phyloP scores from a whole-genome alignment of 2,797 vertebrate species.

The Pipistrellus pygmaeus region DNA sequence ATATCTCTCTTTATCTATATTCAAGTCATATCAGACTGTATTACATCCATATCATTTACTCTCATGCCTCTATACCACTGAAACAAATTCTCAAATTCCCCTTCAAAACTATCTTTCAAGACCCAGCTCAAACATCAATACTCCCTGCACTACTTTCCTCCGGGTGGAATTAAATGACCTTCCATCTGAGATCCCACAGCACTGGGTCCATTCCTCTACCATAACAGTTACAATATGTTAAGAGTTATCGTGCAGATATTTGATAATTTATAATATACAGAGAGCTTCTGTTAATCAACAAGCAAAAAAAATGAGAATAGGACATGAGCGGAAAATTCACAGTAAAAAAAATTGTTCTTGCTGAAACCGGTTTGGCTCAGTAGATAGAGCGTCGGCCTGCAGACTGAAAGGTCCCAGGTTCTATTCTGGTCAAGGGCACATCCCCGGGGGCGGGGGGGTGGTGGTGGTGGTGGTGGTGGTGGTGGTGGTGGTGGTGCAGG shows the following conservation, averaged over 20 bases:
- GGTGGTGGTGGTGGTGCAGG: too few relatives aligned
- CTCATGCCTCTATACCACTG: background rate
- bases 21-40: background rate
- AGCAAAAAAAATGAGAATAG: constrained; percentile 29
- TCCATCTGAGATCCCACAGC: background rate
- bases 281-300: constrained; percentile 13
- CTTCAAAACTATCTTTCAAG: constrained; percentile 37
- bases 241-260: background rate
- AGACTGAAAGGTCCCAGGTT: too few relatives aligned
- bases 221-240: background rate
- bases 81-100: constrained; percentile 16
- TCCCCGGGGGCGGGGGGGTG: too few relatives aligned
- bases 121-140: constrained; percentile 18
- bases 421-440: too few relatives aligned
- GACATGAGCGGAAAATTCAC: constrained; percentile 51
- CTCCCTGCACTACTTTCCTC: background rate
- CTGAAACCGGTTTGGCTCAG: too few relatives aligned
- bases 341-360: constrained; percentile 15
- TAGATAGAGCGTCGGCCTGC: too few relatives aligned
- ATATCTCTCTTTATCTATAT: background rate
- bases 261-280: constrained; percentile 5
- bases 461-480: too few relatives aligned
- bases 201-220: background rate
- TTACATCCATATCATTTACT: background rate
- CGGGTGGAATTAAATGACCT: background rate